phyloP scores from a whole-genome alignment of 1,140 invertebrate species.

The Bombus soroeensis region DNA sequence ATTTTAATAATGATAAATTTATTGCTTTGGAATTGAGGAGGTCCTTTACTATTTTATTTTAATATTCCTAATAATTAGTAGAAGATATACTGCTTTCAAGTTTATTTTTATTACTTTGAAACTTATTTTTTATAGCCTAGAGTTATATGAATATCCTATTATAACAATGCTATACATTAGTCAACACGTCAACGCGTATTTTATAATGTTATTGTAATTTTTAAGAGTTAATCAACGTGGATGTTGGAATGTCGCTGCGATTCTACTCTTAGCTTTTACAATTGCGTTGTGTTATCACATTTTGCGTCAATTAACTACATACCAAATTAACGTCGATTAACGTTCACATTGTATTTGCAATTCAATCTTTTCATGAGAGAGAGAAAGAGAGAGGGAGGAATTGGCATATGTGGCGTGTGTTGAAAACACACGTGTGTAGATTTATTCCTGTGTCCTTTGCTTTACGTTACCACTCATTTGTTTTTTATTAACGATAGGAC shows the following conservation, averaged over 20 bases:
- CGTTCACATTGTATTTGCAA: conserved; percentile 22
- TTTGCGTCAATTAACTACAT: conserved; percentile 41
- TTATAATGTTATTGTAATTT: conserved; percentile 50
- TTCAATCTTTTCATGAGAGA: conserved; percentile 17
- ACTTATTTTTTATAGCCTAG: not conserved
- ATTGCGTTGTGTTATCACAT: conserved; percentile 49
- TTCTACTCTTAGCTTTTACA: conserved; percentile 12
- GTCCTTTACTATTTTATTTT: too few relatives aligned
- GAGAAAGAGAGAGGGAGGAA: conserved; percentile 3
- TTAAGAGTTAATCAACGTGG: conserved; percentile 32
- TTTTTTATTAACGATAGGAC: conserved; percentile 2
- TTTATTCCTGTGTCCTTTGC: conserved; percentile 38
- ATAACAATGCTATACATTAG: not conserved
- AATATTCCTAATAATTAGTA: not conserved
- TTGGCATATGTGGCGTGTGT: not conserved
- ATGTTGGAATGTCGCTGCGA: conserved; percentile 28
- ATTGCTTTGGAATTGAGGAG: not conserved
- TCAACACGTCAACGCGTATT: conserved; percentile 28
- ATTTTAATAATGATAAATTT: not conserved
- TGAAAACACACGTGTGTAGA: conserved; percentile 11
- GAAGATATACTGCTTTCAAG: not conserved
- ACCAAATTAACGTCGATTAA: conserved; percentile 35
- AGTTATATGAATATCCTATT: not conserved
- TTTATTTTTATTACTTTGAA: not conserved
- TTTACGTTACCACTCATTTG: conserved; percentile 28